Conservation (phyloP, 1,140 invertebrate species). For the Meloidogyne exigua region DNA sequence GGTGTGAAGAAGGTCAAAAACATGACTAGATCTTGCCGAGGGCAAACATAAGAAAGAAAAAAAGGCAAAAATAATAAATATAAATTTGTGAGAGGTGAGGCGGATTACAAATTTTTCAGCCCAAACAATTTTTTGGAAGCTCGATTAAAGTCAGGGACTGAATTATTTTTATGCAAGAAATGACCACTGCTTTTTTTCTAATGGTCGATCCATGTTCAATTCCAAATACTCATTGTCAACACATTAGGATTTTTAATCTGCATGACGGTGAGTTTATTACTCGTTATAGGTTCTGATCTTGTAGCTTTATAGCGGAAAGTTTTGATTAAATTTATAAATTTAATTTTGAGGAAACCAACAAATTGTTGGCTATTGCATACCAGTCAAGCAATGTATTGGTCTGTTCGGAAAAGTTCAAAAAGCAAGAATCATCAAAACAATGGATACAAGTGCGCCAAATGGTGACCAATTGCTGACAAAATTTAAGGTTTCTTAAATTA, state of each 20-base stretch:
- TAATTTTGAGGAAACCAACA: conserved; percentile 16
- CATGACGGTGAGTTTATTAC: background rate
- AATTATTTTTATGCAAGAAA: background rate
- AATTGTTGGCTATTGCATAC: conserved; percentile 30
- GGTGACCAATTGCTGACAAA: conserved; percentile 19
- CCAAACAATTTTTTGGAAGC: background rate
- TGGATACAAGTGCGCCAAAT: background rate
- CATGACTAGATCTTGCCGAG: no score
- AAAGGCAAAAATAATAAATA: no score
- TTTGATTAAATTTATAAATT: background rate
- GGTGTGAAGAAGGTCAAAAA: no score
- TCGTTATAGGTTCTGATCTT: background rate
- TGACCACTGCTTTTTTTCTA: background rate
- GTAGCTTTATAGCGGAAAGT: background rate
- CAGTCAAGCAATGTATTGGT: conserved; percentile 4
- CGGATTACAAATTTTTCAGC: background rate
- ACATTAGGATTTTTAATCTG: background rate
- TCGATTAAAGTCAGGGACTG: background rate
- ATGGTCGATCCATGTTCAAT: background rate
- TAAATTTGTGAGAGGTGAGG: no score
- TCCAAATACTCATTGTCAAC: background rate
- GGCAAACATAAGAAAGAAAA: no score
- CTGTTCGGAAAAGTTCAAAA: background rate
- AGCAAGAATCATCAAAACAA: conserved; percentile 3
- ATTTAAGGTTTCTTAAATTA: conserved; percentile 12